These are phyloP conservation scores for Macrosiphum euphorbiae DNA, from an alignment of 2,888 invertebrate genomes.

Conservation along the genomic window DNA sequence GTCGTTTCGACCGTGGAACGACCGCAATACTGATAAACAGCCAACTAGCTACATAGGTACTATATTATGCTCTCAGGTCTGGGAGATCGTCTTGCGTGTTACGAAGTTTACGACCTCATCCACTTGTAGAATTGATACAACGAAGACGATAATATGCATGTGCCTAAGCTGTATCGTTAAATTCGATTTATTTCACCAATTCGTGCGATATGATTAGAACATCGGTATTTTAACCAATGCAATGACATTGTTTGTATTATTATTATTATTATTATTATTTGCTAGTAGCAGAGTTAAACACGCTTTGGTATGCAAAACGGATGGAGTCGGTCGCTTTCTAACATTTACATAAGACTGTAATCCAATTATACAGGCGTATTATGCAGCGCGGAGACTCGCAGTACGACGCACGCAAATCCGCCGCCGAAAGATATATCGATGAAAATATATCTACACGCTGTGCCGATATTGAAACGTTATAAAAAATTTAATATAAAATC, in stretches of 20 bases:
- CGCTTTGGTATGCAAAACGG: background rate
- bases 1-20: background rate
- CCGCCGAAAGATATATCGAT: slow-evolving; percentile 1
- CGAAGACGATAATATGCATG: background rate
- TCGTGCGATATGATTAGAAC: background rate
- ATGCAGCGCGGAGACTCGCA: slow-evolving; percentile 15
- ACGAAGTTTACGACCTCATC: background rate
- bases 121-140: background rate
- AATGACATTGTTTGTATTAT: background rate
- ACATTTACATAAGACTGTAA: slow-evolving; percentile 54
- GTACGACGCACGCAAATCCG: background rate
- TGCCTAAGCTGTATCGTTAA: background rate
- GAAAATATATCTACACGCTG: background rate
- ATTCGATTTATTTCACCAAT: slow-evolving; percentile 7
- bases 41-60: background rate
- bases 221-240: background rate
- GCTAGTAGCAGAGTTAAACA: background rate
- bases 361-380: slow-evolving; percentile 34
- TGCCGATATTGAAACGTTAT: background rate
- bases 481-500: background rate
- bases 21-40: background rate
- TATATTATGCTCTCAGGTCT: background rate
- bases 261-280: background rate
- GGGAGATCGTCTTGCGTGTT: background rate
- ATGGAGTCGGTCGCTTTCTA: slow-evolving; percentile 40